Evolutionary conservation across 2,797 vertebrate genomes (phyloP), one percentile per base, ranked within the genome.

Genomic region (Diceros bicornis): DNA sequence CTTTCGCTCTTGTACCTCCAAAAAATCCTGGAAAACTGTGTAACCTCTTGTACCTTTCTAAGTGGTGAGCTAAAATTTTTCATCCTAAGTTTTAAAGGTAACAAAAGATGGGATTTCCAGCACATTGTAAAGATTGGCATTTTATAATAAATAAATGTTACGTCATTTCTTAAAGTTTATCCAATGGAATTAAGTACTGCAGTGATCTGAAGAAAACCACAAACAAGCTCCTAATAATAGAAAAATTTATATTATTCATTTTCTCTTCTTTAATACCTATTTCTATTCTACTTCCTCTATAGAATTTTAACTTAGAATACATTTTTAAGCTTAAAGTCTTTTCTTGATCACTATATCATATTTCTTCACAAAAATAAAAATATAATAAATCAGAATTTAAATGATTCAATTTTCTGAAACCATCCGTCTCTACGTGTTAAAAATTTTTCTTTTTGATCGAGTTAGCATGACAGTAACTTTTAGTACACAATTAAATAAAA

Each of bases 321-420:
- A 83, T 61, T 64, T 91, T 64, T 32, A 86, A 93, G 37, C 8
- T 94, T 61, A 25, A 83, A 74, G 20, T 81, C 12, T 88, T 77
- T 89, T 83, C 34, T 94, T 92, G 14, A 62, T 94, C 64, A 68
- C 37, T 16, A 32, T 3, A 18, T 69, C 74, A 64, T 52, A 47
- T 8, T 75, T 94, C 34, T 83, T 87, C 75, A 23, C n/a, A 87
- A 68, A 74, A 94, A 91, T 72, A 41, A 64, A 61, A 83, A 75
- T 17, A 41, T 81, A 27, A 57, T 66, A 86, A 52, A 50, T 62
- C 34, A 27, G 62, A 74, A 85, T 64, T 47, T 37, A 52, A 72
- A 77, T 71, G 4, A 77, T 85, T 77, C 7, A 57, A 25, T 50
- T 50, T 82, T 84, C 34, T 77, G 32, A 93, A 93, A 62, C 9